phyloP scores from a whole-genome alignment of 2,888 invertebrate species.

The Oligia latruncula region DNA sequence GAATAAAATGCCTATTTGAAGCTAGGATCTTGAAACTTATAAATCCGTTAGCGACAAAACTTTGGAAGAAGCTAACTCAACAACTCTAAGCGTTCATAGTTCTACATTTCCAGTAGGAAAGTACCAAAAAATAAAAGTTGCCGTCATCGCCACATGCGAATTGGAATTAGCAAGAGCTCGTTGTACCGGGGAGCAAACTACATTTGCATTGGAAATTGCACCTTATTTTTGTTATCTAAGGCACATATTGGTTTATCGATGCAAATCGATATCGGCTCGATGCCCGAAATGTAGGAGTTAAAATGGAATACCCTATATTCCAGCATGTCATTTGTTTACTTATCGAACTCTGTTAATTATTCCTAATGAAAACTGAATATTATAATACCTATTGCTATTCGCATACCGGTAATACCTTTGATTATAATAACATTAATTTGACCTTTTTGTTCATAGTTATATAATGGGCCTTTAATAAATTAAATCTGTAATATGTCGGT shows the following conservation, averaged over 20 bases:
- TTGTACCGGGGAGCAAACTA: conserved; percentile 73
- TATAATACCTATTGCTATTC: conserved; percentile 10
- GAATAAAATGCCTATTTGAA: conserved; percentile 39
- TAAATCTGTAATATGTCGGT: not conserved
- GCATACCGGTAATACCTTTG: not conserved
- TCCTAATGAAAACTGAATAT: conserved; percentile 44
- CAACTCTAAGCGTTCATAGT: conserved; percentile 66
- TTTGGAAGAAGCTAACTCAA: conserved; percentile 43
- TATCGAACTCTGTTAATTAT: conserved; percentile 46
- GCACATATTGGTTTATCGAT: conserved; percentile 54
- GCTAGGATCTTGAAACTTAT: conserved; percentile 30
- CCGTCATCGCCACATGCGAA: conserved; percentile 84
- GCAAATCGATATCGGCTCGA: conserved; percentile 60
- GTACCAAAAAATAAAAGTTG: conserved; percentile 82
- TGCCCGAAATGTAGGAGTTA: conserved; percentile 57
- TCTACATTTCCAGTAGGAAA: conserved; percentile 73
- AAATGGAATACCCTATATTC: conserved; percentile 66
- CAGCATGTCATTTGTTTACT: conserved; percentile 59
- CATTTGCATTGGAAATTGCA: conserved; percentile 70
- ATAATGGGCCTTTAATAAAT: not conserved
- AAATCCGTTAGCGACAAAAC: conserved; percentile 49
- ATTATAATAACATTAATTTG: not conserved
- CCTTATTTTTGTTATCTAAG: conserved; percentile 64
- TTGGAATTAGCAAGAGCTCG: conserved; percentile 81
- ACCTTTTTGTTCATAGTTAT: not conserved